Conservation (phyloP, 2,888 invertebrate species). For the Drosophila pseudotalamancana region DNA sequence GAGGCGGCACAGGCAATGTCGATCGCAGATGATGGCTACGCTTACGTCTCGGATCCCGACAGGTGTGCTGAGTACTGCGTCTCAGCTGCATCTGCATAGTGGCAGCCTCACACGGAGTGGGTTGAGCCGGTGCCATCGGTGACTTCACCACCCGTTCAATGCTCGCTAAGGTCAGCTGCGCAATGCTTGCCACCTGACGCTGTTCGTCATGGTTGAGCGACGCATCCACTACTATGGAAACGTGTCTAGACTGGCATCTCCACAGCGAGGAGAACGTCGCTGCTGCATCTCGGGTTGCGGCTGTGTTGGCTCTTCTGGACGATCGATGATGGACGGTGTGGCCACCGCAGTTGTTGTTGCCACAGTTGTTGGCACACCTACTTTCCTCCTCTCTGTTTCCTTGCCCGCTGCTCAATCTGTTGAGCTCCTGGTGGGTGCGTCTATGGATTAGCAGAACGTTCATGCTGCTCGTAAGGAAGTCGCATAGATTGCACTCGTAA, state of each 20-base stretch:
- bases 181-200: conserved; percentile 45
- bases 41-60: conserved; percentile 31
- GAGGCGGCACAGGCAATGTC: conserved; percentile 53
- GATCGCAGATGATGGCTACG: conserved; percentile 47
- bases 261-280: conserved; percentile 16
- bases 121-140: background rate
- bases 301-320: conserved; percentile 19
- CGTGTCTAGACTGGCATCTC: conserved; percentile 58
- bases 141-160: conserved; percentile 56
- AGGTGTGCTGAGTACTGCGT: conserved; percentile 6
- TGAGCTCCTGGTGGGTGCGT: conserved; percentile 41
- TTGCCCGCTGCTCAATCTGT: too few species aligned
- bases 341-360: background rate
- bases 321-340: conserved; percentile 13
- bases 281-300: conserved; percentile 14
- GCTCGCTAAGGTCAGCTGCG: conserved; percentile 35
- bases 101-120: background rate
- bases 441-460: conserved; percentile 58
- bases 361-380: background rate
- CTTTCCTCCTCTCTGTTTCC: too few species aligned
- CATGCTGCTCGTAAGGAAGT: conserved; percentile 54
- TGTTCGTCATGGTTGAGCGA: conserved; percentile 44
- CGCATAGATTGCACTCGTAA: conserved; percentile 45
- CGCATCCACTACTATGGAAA: conserved; percentile 61
- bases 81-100: conserved; percentile 1